These are phyloP conservation scores for Eristalis pertinax DNA, from an alignment of 2,888 invertebrate species.

Conservation along the genomic window DNA sequence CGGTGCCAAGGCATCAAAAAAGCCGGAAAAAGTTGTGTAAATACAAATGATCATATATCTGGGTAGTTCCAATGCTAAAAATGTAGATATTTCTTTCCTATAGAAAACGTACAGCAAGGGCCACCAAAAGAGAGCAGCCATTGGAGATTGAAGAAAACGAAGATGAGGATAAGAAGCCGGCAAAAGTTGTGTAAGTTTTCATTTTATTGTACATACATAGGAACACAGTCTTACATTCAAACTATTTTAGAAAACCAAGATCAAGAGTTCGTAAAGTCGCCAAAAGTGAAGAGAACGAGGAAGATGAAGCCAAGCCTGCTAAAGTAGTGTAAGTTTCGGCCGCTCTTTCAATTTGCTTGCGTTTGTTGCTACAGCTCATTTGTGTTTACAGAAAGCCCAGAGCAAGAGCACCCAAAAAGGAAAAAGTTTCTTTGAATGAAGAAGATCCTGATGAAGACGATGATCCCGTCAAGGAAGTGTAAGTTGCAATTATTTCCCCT, in stretches of 20 bases:
- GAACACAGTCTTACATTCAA: background rate
- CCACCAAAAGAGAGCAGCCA: background rate
- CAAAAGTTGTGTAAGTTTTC: background rate
- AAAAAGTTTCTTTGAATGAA: conserved; percentile 12
- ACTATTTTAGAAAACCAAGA: background rate
- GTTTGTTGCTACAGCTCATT: background rate
- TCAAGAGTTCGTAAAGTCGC: background rate
- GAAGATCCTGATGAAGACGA: background rate
- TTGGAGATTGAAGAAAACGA: background rate
- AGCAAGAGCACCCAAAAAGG: conserved; percentile 17
- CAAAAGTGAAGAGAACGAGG: background rate
- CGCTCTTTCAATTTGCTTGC: background rate
- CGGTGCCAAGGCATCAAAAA: background rate
- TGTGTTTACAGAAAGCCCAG: background rate
- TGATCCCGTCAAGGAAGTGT: conserved; percentile 27
- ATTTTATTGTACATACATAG: too few species aligned
- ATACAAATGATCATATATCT: background rate
- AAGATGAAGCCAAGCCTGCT: background rate
- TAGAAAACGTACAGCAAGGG: conserved; percentile 50
- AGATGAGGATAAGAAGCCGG: conserved; percentile 25
- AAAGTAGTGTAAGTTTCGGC: background rate
- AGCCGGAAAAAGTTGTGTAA: conserved; percentile 43
- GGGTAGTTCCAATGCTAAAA: too few species aligned
- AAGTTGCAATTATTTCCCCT: background rate
- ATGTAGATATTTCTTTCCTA: background rate